A percentile compares a stretch with the other conserved stretches of the same genome.
phyloP scores from a whole-genome alignment of 1,140 invertebrate species.

The Apis florea region DNA sequence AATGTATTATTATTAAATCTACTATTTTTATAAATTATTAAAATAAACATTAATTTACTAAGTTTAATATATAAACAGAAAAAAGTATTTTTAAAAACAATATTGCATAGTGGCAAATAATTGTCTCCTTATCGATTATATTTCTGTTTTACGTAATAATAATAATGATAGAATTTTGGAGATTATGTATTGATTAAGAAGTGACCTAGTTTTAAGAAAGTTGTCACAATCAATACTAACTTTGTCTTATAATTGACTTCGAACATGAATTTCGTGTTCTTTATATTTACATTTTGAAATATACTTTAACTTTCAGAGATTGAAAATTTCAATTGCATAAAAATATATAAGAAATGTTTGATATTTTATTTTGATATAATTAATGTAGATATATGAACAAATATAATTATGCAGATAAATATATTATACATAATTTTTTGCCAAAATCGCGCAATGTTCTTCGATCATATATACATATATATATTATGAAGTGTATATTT shows the following conservation, averaged over 20 bases:
- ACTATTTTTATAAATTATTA: not conserved
- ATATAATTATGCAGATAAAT: not conserved
- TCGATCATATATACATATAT: conserved; percentile 7
- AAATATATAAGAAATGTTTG: not conserved
- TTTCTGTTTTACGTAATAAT: conserved; percentile 3
- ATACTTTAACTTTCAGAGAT: not conserved
- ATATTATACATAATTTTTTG: conserved; percentile 20
- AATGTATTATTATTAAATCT: not conserved
- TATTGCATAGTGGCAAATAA: not conserved
- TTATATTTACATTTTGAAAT: conserved; percentile 44
- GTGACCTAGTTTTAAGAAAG: conserved; percentile 57
- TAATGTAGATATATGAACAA: not conserved
- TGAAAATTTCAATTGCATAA: too few relatives aligned
- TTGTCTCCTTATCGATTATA: conserved; percentile 7
- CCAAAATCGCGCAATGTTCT: conserved; percentile 33
- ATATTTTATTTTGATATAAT: conserved; percentile 17
- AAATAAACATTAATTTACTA: not conserved
- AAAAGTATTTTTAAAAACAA: not conserved
- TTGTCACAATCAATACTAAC: conserved; percentile 65
- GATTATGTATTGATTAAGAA: conserved; percentile 56
- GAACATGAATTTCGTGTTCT: conserved; percentile 26
- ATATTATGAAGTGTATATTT: not conserved
- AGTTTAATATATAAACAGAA: too few relatives aligned
- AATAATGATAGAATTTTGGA: conserved; percentile 2
- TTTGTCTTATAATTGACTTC: conserved; percentile 22